These are phyloP conservation scores for Hippoglossus stenolepis DNA, from an alignment of 2,113 vertebrate species.

Conservation along the genomic window DNA sequence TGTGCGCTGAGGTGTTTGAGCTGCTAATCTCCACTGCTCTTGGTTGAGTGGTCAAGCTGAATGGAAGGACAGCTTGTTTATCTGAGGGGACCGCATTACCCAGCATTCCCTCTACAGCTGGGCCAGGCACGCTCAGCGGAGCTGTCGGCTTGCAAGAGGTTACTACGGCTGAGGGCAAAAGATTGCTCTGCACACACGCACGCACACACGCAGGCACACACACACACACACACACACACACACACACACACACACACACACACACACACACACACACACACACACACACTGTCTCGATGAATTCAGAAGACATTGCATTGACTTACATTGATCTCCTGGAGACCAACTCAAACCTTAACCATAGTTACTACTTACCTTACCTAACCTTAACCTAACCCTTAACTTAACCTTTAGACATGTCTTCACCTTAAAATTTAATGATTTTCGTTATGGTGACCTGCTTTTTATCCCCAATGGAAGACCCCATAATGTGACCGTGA, in stretches of 20 bases:
- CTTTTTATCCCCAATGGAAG: too few relatives aligned
- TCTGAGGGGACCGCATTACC: slow-evolving; percentile 86
- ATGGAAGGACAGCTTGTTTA: slow-evolving; percentile 88
- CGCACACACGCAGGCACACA: not conserved
- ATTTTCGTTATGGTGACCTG: too few relatives aligned
- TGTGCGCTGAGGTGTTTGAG: slow-evolving; percentile 85
- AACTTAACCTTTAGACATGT: too few relatives aligned
- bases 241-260: not conserved
- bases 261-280: too few relatives aligned
- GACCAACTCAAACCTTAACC: too few relatives aligned
- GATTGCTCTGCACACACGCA: not conserved
- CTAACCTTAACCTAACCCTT: too few relatives aligned
- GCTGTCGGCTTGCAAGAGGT: slow-evolving; percentile 85
- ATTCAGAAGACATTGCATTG: too few relatives aligned
- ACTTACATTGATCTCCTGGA: too few relatives aligned
- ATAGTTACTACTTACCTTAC: too few relatives aligned
- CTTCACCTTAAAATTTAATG: too few relatives aligned
- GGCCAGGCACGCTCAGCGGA: slow-evolving; percentile 84
- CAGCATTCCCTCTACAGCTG: slow-evolving; percentile 85
- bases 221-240: not conserved
- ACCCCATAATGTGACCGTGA: too few relatives aligned
- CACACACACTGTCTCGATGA: too few relatives aligned
- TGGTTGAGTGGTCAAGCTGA: slow-evolving; percentile 89
- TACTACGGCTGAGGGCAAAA: slow-evolving; percentile 71
- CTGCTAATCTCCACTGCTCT: slow-evolving; percentile 88